Conservation (phyloP, 2,888 invertebrate species). For the Smittia aterrima region DNA sequence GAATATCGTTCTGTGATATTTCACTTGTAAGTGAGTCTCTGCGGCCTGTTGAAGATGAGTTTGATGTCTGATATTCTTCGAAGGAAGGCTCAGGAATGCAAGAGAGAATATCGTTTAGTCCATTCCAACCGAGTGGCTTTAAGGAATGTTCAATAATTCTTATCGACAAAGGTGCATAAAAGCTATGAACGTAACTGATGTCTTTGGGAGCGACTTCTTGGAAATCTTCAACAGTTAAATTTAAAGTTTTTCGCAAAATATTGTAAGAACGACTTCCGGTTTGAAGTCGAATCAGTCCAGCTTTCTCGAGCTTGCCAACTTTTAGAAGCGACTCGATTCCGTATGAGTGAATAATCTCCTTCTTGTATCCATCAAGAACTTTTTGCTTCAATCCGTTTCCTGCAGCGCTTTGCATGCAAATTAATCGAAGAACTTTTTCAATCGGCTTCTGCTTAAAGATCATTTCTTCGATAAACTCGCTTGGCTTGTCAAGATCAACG, state of each 20-base stretch:
- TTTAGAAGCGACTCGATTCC: constrained; percentile 81
- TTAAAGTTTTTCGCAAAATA: constrained; percentile 75
- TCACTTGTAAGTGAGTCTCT: constrained; percentile 61
- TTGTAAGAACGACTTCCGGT: constrained; percentile 71
- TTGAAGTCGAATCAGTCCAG: constrained; percentile 75
- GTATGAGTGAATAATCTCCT: constrained; percentile 78
- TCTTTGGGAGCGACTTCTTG: constrained; percentile 80
- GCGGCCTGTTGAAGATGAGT: constrained; percentile 56
- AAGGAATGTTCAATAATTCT: constrained; percentile 79
- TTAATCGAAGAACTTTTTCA: constrained; percentile 78
- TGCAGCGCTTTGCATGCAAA: constrained; percentile 90
- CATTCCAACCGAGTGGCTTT: constrained; percentile 72
- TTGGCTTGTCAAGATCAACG: constrained; percentile 84
- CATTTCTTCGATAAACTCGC: constrained; percentile 86
- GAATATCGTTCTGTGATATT: constrained; percentile 54
- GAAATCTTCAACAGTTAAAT: constrained; percentile 84
- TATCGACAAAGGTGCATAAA: constrained; percentile 90
- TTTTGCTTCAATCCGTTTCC: constrained; percentile 92
- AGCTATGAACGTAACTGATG: constrained; percentile 87
- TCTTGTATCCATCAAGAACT: constrained; percentile 69
- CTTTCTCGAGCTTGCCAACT: constrained; percentile 81
- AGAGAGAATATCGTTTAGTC: constrained; percentile 78
- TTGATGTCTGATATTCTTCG: constrained; percentile 63
- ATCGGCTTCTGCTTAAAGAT: constrained; percentile 82
- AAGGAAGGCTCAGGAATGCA: constrained; percentile 77